Evolutionary conservation across 1,140 invertebrate species (phyloP), one percentile per base, ranked within the genome.

Genomic region (Plectus sambesii): DNA sequence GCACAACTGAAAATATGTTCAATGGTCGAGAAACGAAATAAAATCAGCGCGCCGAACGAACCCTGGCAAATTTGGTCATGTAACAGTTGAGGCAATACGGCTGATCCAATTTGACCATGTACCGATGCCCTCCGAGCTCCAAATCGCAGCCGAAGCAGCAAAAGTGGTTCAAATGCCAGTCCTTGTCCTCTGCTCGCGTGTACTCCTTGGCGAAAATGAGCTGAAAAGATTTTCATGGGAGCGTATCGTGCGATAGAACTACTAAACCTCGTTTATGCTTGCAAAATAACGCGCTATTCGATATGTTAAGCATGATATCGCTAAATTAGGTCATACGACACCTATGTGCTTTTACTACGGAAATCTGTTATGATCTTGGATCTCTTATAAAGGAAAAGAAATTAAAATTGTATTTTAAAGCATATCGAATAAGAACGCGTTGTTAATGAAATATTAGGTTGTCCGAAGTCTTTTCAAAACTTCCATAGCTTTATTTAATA

Each of bases 111-210:
- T 78, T 78, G 5, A 80, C 78, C 26, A 84, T 78, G 66, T 87
- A 87, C 56, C 84, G 79, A 61, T 81, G 76, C 0, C 82, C 83
- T 36, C 81, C 84, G 39, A 86, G 71, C 1, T 82, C 82, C 12
- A 75, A 74, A 62, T 87, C 84, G 65, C 84, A 87, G 49, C 85
- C 79, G 69, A 82, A 84, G 62, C 84, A 87, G 62, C 83, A 86
- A 67, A 87, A 87, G 69, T 87, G 85, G 56, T 84, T 80, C 15
- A 85, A 77, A 62, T 87, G 85, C 66, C 83, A 87, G 19, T 80
- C 81, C 41, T 79, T 75, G 1, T 80, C 80, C 64, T 87, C 84
- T 2, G 84, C 83, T 1, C 82, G 77, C 3, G 84, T 87, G 63
- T 85, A 87, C 37, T 84, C 81, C 57, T 81, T 77, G 2, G 82